These are phyloP conservation scores for Pelobates cultripes DNA, from an alignment of 2,797 vertebrate genomes.

Conservation along the genomic window DNA sequence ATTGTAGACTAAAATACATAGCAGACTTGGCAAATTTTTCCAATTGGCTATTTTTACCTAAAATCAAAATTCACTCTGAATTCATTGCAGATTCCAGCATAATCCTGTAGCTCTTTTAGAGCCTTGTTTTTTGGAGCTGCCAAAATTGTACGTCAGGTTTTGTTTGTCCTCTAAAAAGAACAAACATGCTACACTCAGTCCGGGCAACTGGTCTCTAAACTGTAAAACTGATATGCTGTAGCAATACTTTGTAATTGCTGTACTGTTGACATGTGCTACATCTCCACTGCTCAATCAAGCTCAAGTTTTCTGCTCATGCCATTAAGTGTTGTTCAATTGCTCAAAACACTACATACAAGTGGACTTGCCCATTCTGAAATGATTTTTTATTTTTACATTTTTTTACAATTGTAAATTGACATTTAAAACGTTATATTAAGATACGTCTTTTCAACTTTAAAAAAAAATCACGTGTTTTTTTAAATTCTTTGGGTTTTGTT, in stretches of 20 bases:
- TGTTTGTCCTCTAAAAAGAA: conserved; percentile 18
- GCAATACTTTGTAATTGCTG: background rate
- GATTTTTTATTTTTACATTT: background rate
- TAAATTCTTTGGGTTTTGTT: too few species aligned
- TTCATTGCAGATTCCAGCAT: too few species aligned
- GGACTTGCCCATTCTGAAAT: background rate
- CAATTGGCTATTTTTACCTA: too few species aligned
- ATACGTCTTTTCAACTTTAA: background rate
- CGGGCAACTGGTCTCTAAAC: conserved; percentile 6
- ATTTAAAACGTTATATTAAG: background rate
- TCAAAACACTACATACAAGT: background rate
- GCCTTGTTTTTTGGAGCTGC: background rate
- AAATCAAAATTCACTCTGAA: too few species aligned
- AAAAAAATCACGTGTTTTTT: background rate
- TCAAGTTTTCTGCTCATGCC: conserved; percentile 8
- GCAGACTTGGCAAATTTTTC: too few species aligned
- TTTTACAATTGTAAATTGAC: background rate
- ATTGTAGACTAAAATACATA: too few species aligned
- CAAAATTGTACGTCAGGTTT: conserved; percentile 1
- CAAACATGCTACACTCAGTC: conserved; percentile 9
- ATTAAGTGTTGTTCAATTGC: conserved; percentile 12
- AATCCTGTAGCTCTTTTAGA: background rate
- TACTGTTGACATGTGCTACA: background rate
- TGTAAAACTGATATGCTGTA: background rate
- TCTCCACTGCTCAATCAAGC: background rate